Evolutionary conservation across 37 sponge, comb jelly and placozoan genomes (phyloP), one percentile per base, ranked within the genome.

Genomic region (Geodia barretti): DNA sequence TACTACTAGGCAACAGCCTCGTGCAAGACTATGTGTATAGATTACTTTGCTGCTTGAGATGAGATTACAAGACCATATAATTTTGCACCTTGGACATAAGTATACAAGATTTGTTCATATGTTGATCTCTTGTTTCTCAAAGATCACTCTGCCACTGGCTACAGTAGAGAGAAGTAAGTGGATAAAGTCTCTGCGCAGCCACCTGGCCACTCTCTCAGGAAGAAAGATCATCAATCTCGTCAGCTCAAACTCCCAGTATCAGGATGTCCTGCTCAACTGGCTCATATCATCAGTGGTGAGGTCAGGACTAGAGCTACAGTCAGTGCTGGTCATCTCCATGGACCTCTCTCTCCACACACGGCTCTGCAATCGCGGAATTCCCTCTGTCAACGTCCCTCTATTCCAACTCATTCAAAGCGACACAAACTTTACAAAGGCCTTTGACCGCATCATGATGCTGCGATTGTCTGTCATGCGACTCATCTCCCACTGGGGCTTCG

Each of bases 181-280:
- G n/a, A n/a, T n/a, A n/a, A n/a, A n/a, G n/a, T n/a, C n/a, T n/a
- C n/a, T n/a, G n/a, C n/a, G n/a, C n/a, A n/a, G n/a, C n/a, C n/a
- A n/a, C n/a, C n/a, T n/a, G n/a, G n/a, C n/a, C n/a, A n/a, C n/a
- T n/a, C n/a, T n/a, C n/a, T n/a, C n/a, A n/a, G n/a, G n/a, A n/a
- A n/a, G n/a, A n/a, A n/a, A n/a, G n/a, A n/a, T n/a, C n/a, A 70
- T 80, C 59, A 62, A 35, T 5, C 40, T 82, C 19, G 72, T 82
- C 30, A 41, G 64, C 11, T 72, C 82, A 29, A 82, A 82, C 30
- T 30, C 36, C 9, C 38, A 35, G 14, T 82, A 82, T 38, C 20
- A 20, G 4, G 88, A 88, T 1, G 76, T 82, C 3, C 61, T 82
- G 19, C 33, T 88, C 2, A 88, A 88, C 54, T 88, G 88, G 88